phyloP scores from a whole-genome alignment of 2,113 vertebrate species.

The Oryzias woworae region DNA sequence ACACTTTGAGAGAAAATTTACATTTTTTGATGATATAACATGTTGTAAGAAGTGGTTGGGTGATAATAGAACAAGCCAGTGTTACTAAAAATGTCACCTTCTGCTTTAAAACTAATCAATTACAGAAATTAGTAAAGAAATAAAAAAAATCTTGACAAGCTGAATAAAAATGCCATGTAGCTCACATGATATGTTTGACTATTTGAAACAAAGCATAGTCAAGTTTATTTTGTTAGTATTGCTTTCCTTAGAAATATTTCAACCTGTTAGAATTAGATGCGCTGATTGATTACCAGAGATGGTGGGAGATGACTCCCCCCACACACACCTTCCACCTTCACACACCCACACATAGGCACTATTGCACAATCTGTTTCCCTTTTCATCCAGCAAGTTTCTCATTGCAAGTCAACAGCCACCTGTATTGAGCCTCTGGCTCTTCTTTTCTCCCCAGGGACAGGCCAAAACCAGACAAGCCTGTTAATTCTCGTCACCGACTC shows the following conservation, averaged over 20 bases:
- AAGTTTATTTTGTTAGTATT: not conserved
- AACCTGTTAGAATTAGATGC: too few species aligned
- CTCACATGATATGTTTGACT: not conserved
- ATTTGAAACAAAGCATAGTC: not conserved
- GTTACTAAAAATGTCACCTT: too few species aligned
- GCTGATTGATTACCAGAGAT: constrained; percentile 19
- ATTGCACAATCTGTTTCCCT: constrained; percentile 44
- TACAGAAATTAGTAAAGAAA: not conserved
- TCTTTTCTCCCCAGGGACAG: constrained; percentile 65
- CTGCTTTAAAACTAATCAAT: not conserved
- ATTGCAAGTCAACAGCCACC: constrained; percentile 45
- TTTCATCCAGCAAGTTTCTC: constrained; percentile 59
- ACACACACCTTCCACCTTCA: constrained; percentile 12
- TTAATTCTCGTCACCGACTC: constrained; percentile 41
- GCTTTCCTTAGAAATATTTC: not conserved
- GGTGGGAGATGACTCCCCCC: constrained; percentile 24
- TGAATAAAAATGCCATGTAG: too few species aligned
- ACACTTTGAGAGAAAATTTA: not conserved
- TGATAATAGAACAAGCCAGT: too few species aligned
- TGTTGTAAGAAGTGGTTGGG: too few species aligned
- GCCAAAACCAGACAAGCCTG: constrained; percentile 70
- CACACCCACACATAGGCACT: constrained; percentile 23
- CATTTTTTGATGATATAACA: not conserved
- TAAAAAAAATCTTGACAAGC: not conserved
- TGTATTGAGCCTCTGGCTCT: constrained; percentile 46